Evolutionary conservation across 2,113 vertebrate species (phyloP).

Genomic region (Cyanistes caeruleus): DNA sequence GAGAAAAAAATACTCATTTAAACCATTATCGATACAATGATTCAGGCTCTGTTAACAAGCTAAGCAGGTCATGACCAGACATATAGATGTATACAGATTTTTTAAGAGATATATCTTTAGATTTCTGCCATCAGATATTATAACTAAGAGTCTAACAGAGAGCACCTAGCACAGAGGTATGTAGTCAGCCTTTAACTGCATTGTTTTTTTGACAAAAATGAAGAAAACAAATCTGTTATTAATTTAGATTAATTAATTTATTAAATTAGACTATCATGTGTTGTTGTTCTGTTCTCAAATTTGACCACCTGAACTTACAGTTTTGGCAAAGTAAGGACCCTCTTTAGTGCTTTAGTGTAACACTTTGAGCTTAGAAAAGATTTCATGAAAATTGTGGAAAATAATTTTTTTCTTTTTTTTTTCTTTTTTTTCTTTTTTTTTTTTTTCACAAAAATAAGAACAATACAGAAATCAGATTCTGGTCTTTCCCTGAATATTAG

Average conservation of each 20-base stretch:
- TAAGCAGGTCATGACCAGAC: conserved; percentile 20
- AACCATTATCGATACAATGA: not conserved
- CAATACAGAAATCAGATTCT: not conserved
- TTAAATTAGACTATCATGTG: not conserved
- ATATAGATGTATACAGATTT: conserved; percentile 28
- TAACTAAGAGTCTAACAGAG: not conserved
- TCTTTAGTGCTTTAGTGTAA: not conserved
- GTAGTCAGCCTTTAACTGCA: not conserved
- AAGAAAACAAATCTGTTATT: not conserved
- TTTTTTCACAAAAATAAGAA: not conserved
- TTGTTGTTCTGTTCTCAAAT: not conserved
- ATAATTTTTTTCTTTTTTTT: not conserved
- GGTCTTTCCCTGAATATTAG: not conserved
- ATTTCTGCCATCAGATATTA: not conserved
- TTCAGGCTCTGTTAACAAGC: conserved; percentile 37
- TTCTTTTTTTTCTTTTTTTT: no score
- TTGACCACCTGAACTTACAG: not conserved
- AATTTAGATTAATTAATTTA: not conserved
- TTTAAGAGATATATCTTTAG: conserved; percentile 35
- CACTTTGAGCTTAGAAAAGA: not conserved
- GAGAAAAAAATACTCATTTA: conserved; percentile 30
- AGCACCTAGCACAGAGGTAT: not conserved
- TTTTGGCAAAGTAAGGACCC: not conserved
- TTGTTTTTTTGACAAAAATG: not conserved
- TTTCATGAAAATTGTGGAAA: not conserved